Evolutionary conservation across 2,113 vertebrate genomes (phyloP).

Genomic region (Laterallus jamaicensis): DNA sequence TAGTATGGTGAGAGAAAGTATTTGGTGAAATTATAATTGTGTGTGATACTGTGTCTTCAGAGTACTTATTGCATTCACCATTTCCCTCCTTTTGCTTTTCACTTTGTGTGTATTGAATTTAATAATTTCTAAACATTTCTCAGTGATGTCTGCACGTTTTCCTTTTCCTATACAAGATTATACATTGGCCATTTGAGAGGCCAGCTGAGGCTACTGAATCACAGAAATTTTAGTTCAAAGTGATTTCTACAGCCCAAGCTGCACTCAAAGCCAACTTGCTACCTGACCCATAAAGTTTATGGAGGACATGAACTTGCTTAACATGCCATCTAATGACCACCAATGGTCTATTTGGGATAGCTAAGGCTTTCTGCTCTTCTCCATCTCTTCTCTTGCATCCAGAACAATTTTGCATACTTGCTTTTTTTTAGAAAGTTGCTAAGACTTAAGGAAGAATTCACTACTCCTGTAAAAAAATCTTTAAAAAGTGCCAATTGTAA

Average conservation of each 20-base stretch:
- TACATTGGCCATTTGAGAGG: not conserved
- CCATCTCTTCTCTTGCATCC: not conserved
- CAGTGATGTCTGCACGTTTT: not conserved
- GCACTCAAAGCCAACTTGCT: not conserved
- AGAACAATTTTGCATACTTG: not conserved
- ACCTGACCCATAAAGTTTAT: not conserved
- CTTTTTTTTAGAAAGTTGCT: not conserved
- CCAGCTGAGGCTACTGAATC: not conserved
- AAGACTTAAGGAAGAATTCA: not conserved
- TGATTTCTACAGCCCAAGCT: not conserved
- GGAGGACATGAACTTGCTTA: not conserved
- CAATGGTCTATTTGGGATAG: not conserved
- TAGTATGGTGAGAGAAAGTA: not conserved
- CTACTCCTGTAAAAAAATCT: not conserved
- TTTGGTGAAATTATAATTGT: not conserved
- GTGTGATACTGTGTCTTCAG: not conserved
- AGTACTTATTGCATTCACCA: not conserved
- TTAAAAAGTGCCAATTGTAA: not conserved
- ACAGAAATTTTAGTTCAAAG: not conserved
- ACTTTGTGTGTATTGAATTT: not conserved
- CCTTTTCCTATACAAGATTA: not conserved
- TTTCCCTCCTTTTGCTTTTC: not conserved
- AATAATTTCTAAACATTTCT: not conserved
- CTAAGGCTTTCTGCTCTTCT: not conserved
- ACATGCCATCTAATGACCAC: not conserved